Base-by-base conservation (phyloP, 2,113 vertebrate genomes). In the Trinectes maculatus region DNA sequence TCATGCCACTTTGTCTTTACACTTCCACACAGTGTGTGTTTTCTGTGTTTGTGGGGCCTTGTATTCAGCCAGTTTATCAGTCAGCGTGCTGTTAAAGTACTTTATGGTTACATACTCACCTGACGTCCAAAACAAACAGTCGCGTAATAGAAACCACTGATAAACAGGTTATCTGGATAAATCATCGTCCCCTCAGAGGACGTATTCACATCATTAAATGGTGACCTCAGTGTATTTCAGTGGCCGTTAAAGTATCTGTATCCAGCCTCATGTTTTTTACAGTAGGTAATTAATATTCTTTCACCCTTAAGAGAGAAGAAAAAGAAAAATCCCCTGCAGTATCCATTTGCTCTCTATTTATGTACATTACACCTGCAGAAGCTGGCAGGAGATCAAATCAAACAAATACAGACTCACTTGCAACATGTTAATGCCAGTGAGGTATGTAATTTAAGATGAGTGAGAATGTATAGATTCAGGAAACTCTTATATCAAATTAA, bases 91-190 rank as follows among this genome's bases (percentile, higher is more conserved):
- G 36, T 36, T n/a, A 18, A 7, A 19, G 19, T 22, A 44, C 43
- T 15, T 56, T 16, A 40, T 4, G 36, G 71, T 81, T 60, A 81
- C 74, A 78, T 29, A 75, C 58, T 31, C 62, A 49, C n/a, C n/a
- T 53, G 9, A 24, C 42, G 43, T 85, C 77, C 80, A 89, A 89
- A 80, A 48, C 37, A 89, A 89, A 89, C 78, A 84, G 26, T 31
- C 15, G 58, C 29, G 56, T 63, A 74, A 80, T 63, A 70, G 49
- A 44, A 71, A 68, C 52, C 59, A 77, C 58, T 71, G 68, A 86
- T 88, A 77, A 85, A 62, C 74, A 64, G 19, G 13, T 10, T 31
- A 48, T 78, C 75, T 63, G 31, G 48, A 60, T 72, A 56, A 76
- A 74, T 79, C 43, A 61, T 47, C 65, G 74, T 70, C 40, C 53